Percentiles rank a stretch among this genome's conserved stretches.
Conservation (phyloP, 1,140 invertebrate genomes). For the Drosophila albomicans region DNA sequence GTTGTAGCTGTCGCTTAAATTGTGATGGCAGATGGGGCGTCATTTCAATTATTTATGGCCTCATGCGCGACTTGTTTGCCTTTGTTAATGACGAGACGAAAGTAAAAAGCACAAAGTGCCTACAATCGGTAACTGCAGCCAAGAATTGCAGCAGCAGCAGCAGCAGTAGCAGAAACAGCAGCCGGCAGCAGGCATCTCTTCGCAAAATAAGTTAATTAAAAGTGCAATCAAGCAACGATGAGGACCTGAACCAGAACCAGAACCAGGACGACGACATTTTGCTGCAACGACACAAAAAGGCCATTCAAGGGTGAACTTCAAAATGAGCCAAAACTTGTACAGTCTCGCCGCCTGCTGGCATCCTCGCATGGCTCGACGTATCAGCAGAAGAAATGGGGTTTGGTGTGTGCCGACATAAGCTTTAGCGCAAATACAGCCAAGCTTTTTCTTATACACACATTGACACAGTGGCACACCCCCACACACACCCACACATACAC, state of each 20-base stretch:
- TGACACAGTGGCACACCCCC: slow-evolving; percentile 28
- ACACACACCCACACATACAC: slow-evolving; percentile 33
- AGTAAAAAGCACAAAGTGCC: slow-evolving; percentile 62
- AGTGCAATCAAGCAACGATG: slow-evolving; percentile 76
- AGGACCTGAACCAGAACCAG: slow-evolving; percentile 39
- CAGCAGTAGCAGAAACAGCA: slow-evolving; percentile 25
- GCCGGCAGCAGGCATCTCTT: slow-evolving; percentile 34
- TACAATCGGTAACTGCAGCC: slow-evolving; percentile 63
- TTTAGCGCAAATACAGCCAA: slow-evolving; percentile 55
- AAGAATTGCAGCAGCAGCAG: slow-evolving; percentile 33
- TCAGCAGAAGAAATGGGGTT: slow-evolving; percentile 40
- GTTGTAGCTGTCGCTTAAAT: slow-evolving; percentile 59
- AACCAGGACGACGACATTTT: slow-evolving; percentile 32
- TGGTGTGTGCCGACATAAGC: slow-evolving; percentile 49
- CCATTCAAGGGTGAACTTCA: slow-evolving; percentile 48
- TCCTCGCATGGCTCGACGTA: slow-evolving; percentile 27
- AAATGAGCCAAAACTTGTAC: slow-evolving; percentile 40
- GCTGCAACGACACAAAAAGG: slow-evolving; percentile 42
- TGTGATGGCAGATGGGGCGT: slow-evolving; percentile 57
- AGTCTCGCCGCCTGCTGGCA: background rate
- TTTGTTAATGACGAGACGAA: slow-evolving; percentile 67
- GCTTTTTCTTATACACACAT: slow-evolving; percentile 24
- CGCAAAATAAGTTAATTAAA: slow-evolving; percentile 78
- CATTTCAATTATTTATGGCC: slow-evolving; percentile 72
- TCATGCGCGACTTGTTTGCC: slow-evolving; percentile 70